phyloP scores from a whole-genome alignment of 2,888 invertebrate genomes.

The Sthenelais limicola region DNA sequence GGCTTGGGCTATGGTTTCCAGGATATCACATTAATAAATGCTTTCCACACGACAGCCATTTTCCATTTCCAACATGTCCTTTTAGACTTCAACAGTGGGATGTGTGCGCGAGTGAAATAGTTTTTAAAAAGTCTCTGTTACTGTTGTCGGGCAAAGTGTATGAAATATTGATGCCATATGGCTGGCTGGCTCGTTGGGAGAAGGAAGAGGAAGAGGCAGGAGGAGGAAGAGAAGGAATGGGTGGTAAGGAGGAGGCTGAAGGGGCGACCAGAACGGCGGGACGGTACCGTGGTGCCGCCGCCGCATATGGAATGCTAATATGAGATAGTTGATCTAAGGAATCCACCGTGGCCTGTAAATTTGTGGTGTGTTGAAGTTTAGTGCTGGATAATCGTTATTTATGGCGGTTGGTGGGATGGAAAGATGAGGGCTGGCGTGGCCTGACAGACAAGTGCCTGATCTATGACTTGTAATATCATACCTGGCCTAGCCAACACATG shows the following conservation, averaged over 20 bases:
- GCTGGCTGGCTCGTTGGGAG: no score
- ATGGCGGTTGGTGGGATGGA: constrained; percentile 1
- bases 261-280: no score
- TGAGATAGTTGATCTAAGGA: constrained; percentile 34
- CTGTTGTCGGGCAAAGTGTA: background rate
- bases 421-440: background rate
- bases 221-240: no score
- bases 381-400: constrained; percentile 31
- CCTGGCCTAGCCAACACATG: constrained; percentile 25
- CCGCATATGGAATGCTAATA: constrained; percentile 29
- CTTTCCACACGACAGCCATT: no score
- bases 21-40: no score
- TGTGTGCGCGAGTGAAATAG: no score
- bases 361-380: constrained; percentile 32
- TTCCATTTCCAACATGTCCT: no score
- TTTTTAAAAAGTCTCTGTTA: no score
- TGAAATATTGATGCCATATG: constrained; percentile 11
- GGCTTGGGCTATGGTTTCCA: no score
- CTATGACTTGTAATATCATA: constrained; percentile 35
- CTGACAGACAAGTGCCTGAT: constrained; percentile 28
- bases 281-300: constrained; percentile 1
- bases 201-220: no score
- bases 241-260: no score
- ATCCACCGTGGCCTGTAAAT: constrained; percentile 30
- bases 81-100: no score